Evolutionary conservation across 1,140 invertebrate species (phyloP), one percentile per base, ranked within the genome.

Genomic region (Nomia melanderi): DNA sequence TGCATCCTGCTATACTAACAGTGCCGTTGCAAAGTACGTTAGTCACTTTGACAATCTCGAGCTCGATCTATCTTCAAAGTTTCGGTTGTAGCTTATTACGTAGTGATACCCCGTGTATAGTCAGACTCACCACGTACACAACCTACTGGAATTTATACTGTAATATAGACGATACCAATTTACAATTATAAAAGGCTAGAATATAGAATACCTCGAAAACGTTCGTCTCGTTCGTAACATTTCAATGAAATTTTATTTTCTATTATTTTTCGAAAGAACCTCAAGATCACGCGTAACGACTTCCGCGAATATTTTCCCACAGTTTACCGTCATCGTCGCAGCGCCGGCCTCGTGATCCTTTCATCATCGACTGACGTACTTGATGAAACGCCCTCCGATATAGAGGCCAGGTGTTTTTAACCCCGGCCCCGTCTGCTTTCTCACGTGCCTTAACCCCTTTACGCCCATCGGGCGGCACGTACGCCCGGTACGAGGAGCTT

Each of bases 401-500:
- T 67, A 31, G 20, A 14, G 66, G 65, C 20, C 47, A n/a, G 73
- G 53, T 71, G 54, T 29, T 70, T 81, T 77, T 39, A 78, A 80
- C 33, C 54, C 36, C 44, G 33, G 56, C 47, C 62, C 54, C 53
- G 71, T 79, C 79, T 54, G 60, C 23, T 27, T 71, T 78, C 53
- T 70, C 65, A 53, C 70, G 65, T 41, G 53, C 72, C 64, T 83
- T 83, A 84, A 84, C 81, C 67, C 82, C 73, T 83, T 80, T 70
- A 84, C 69, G 64, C 69, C 73, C 57, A 60, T 74, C 78, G 81
- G 54, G 72, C 72, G 57, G 78, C 82, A 84, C 81, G 81, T 84
- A 84, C 82, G 44, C 53, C 44, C 44, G 67, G 77, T 83, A 80
- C 72, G 57, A 66, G 41, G 67, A 39, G 64, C 62, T 83, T 84